Conservation (phyloP, 1,140 invertebrate species). For the Microplitis demolitor region DNA sequence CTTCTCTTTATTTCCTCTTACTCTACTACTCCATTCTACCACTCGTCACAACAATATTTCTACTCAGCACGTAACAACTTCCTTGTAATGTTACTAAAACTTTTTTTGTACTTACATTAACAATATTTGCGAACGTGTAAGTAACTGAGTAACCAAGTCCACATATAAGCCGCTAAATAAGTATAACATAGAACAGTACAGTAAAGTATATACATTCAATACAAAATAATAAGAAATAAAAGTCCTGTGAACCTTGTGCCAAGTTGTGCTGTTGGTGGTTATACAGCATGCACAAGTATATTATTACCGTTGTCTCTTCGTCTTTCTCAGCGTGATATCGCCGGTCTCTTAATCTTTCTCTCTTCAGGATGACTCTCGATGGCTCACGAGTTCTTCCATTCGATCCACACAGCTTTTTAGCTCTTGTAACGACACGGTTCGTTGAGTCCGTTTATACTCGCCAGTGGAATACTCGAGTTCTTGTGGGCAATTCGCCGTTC, state of each 20-base stretch:
- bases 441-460: conserved; percentile 18
- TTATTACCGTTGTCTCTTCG: not conserved
- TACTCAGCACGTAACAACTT: conserved; percentile 4
- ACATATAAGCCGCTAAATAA: no score
- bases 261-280: not conserved
- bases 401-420: conserved; percentile 24
- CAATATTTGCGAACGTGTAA: not conserved
- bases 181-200: no score
- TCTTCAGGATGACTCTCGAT: conserved; percentile 7
- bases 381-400: conserved; percentile 13
- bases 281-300: not conserved
- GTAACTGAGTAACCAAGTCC: not conserved
- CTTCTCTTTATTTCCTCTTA: not conserved
- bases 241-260: not conserved
- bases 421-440: conserved; percentile 30
- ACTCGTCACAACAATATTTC: not conserved
- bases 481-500: conserved; percentile 18
- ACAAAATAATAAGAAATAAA: not conserved
- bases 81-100: not conserved
- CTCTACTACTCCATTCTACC: conserved; percentile 2
- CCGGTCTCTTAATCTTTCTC: not conserved
- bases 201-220: no score
- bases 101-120: conserved; percentile 13
- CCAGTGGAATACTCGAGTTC: conserved; percentile 16
- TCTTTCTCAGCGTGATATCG: not conserved